These are phyloP conservation scores for Sicus ferrugineus DNA, from an alignment of 2,888 invertebrate genomes.

Conservation along the genomic window DNA sequence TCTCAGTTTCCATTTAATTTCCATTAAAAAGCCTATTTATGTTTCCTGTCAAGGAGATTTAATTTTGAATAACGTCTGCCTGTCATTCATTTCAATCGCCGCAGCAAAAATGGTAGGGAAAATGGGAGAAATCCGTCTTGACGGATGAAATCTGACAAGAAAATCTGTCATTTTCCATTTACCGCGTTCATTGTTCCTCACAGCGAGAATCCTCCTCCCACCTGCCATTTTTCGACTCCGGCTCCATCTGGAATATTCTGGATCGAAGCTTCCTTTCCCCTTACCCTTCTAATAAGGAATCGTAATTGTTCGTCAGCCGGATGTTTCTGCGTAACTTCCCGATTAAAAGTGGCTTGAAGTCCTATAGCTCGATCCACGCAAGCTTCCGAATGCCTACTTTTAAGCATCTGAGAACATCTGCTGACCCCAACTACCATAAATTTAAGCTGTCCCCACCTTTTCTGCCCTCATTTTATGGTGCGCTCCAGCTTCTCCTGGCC, in stretches of 20 bases:
- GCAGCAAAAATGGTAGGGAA: not conserved
- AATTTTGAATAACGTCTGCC: not conserved
- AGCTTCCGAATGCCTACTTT: no score
- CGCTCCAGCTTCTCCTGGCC: no score
- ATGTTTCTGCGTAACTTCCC: conserved; percentile 31
- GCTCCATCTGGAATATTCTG: no score
- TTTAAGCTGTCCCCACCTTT: no score
- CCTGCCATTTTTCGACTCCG: not conserved
- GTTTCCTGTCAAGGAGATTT: not conserved
- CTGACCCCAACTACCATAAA: no score
- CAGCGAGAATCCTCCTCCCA: conserved; percentile 16
- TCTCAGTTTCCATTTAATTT: no score
- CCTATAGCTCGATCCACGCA: no score
- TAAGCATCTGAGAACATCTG: no score
- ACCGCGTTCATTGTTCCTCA: conserved; percentile 22
- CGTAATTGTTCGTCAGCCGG: conserved; percentile 32
- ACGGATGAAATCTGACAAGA: conserved; percentile 29
- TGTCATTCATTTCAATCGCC: conserved; percentile 21
- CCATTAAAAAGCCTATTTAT: no score
- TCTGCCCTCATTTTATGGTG: no score
- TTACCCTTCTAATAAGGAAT: not conserved
- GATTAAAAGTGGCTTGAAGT: conserved; percentile 9
- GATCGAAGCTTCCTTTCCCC: no score
- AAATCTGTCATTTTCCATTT: conserved; percentile 29
- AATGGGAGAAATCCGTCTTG: not conserved